Conservation (phyloP, 2,888 invertebrate species). For the Pegoplata infirma region DNA sequence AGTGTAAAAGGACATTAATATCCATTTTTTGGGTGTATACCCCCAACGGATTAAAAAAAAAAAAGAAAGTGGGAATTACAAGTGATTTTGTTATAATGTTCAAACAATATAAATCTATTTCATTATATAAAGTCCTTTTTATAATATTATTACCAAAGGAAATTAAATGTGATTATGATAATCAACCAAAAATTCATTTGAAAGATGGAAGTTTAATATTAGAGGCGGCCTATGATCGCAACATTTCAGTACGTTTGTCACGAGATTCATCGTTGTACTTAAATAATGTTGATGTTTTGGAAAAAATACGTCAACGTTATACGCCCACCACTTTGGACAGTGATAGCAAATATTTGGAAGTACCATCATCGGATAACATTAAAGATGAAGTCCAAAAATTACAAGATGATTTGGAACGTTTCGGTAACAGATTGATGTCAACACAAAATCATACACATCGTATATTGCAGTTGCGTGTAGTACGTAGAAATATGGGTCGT, state of each 20-base stretch:
- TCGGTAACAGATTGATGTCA: slow-evolving; percentile 59
- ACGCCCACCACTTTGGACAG: slow-evolving; percentile 26
- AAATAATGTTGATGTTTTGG: slow-evolving; percentile 84
- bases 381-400: slow-evolving; percentile 66
- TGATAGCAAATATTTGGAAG: slow-evolving; percentile 14
- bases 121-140: background rate
- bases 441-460: slow-evolving; percentile 65
- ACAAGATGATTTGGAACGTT: slow-evolving; percentile 64
- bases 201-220: slow-evolving; percentile 88
- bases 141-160: background rate
- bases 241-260: slow-evolving; percentile 86
- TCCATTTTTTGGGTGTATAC: slow-evolving; percentile 26
- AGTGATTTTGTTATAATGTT: slow-evolving; percentile 5
- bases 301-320: slow-evolving; percentile 65
- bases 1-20: slow-evolving; percentile 2
- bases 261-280: slow-evolving; percentile 84
- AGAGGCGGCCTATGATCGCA: slow-evolving; percentile 86
- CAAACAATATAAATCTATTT: background rate
- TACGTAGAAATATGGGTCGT: slow-evolving; percentile 66
- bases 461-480: slow-evolving; percentile 34
- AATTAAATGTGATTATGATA: slow-evolving; percentile 30
- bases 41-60: slow-evolving; percentile 19
- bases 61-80: background rate
- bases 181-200: slow-evolving; percentile 74
- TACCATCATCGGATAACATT: slow-evolving; percentile 60